Base-by-base conservation (phyloP, 2,113 vertebrate species). In the Gallinago jamesoni region DNA sequence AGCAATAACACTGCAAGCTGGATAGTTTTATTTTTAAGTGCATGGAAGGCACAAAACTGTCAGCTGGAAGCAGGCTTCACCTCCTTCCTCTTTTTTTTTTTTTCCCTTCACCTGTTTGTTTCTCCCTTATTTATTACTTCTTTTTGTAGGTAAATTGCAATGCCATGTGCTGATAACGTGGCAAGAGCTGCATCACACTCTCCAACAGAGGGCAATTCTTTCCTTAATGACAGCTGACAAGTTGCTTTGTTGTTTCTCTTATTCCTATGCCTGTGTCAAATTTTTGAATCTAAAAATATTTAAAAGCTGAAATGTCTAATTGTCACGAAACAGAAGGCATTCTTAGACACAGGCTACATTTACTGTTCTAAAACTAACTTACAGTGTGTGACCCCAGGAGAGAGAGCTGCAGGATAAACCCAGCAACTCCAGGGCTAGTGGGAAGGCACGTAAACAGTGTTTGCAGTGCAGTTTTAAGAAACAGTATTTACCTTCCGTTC, bases 271-370 rank as follows among this genome's bases (percentile, higher is more conserved):
- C 70, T 75, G 25, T 69, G 30, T 55, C 41, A 86, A 78, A 72
- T 67, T 88, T 87, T 67, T 88, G 6, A 67, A 78, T 74, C 52
- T 86, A 90, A 96, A 94, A 88, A 59, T 76, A 91, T 73, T 73
- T 87, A 43, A 80, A 87, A 87, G 63, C 27, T 70, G 79, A 73
- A 83, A 82, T n/a, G 7, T 27, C 55, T 85, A 66, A 74, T 10
- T 85, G 68, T 63, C 63, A 79, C 72, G 47, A 94, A 81, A 75
- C 17, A 72, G 47, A 81, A 93, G 24, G 47, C 19, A 66, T 86
- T 90, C 52, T 64, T 67, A 90, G 62, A 69, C 4, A 48, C 1
- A 47, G 27, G 47, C 27, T 74, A 77, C 30, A 53, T 56, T 77
- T 84, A 52, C 8, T 88, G 55, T n/a, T 94, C 60, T 78, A 87